A percentile compares a stretch with the other conserved stretches of the same genome.
Conservation (phyloP, 2,888 invertebrate genomes). For the Archips crataeganus region DNA sequence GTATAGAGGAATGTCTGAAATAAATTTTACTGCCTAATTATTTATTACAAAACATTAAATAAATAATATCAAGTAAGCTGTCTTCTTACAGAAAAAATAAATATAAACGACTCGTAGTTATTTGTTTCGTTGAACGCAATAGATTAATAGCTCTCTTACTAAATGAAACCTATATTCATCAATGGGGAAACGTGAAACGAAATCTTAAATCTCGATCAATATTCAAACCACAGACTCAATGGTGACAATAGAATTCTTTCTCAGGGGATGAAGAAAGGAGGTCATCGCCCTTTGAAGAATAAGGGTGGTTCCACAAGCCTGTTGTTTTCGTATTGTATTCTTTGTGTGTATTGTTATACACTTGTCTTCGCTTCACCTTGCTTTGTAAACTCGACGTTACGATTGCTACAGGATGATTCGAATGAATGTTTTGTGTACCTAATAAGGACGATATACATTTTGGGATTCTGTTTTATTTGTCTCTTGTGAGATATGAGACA, state of each 20-base stretch:
- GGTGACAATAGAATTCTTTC: conserved; percentile 49
- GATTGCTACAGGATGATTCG: conserved; percentile 56
- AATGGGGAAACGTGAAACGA: conserved; percentile 42
- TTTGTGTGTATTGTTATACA: conserved; percentile 72
- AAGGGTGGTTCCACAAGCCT: conserved; percentile 61
- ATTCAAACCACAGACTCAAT: conserved; percentile 55
- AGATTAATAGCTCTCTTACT: not conserved
- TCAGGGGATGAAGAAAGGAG: conserved; percentile 55
- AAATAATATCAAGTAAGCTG: too few relatives aligned
- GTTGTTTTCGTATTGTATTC: conserved; percentile 66
- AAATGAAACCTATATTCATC: conserved; percentile 20
- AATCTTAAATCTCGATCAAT: conserved; percentile 48
- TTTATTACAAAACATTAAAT: too few relatives aligned
- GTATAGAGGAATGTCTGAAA: too few relatives aligned
- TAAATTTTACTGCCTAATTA: too few relatives aligned
- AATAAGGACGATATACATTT: not conserved
- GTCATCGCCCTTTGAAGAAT: conserved; percentile 66
- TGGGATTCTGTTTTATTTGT: not conserved
- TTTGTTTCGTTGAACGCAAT: not conserved
- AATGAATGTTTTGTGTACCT: not conserved
- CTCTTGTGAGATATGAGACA: not conserved
- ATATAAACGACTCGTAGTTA: too few relatives aligned
- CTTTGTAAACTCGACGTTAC: conserved; percentile 59
- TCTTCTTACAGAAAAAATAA: too few relatives aligned
- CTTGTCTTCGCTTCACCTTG: conserved; percentile 73